Conservation (phyloP, 92 coral and sea anemone genomes). For the Zoanthus solanderi region DNA sequence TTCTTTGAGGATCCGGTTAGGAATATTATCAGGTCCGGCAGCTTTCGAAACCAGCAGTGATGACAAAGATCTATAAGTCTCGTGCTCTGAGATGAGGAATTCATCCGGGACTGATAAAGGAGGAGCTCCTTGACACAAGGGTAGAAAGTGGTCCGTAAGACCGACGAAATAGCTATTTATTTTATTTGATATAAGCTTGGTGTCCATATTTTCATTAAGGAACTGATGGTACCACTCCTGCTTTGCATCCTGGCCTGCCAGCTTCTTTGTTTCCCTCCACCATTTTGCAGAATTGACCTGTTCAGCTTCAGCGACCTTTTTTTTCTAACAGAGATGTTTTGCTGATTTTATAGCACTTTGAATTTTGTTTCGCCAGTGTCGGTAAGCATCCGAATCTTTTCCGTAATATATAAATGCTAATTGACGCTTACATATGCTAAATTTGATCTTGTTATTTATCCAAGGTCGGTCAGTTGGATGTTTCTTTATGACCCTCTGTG, state of each 20-base stretch:
- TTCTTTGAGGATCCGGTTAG: too few relatives aligned
- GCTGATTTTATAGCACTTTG: constrained; percentile 58
- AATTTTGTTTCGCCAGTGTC: constrained; percentile 64
- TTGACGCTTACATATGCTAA: constrained; percentile 58
- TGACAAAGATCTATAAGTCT: too few relatives aligned
- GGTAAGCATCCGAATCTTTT: constrained; percentile 42
- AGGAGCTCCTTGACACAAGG: constrained; percentile 19
- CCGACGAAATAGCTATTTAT: constrained; percentile 52
- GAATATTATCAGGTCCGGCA: too few relatives aligned
- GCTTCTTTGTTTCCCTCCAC: too few relatives aligned
- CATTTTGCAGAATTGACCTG: too few relatives aligned
- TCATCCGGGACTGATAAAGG: constrained; percentile 50
- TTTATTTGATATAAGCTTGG: neutral
- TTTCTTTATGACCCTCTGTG: constrained; percentile 26
- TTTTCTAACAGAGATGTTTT: constrained; percentile 4
- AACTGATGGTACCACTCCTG: too few relatives aligned
- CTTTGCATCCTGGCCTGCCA: too few relatives aligned
- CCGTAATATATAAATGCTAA: constrained; percentile 50
- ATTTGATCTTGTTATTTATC: constrained; percentile 62
- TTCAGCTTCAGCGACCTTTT: too few relatives aligned
- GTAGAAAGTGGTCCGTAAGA: too few relatives aligned
- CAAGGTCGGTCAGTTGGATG: constrained; percentile 69
- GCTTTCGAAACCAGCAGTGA: too few relatives aligned
- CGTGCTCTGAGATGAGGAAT: constrained; percentile 26
- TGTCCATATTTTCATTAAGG: too few relatives aligned